Base-by-base conservation (phyloP, 1,140 invertebrate species). In the Temnothorax nylanderi region DNA sequence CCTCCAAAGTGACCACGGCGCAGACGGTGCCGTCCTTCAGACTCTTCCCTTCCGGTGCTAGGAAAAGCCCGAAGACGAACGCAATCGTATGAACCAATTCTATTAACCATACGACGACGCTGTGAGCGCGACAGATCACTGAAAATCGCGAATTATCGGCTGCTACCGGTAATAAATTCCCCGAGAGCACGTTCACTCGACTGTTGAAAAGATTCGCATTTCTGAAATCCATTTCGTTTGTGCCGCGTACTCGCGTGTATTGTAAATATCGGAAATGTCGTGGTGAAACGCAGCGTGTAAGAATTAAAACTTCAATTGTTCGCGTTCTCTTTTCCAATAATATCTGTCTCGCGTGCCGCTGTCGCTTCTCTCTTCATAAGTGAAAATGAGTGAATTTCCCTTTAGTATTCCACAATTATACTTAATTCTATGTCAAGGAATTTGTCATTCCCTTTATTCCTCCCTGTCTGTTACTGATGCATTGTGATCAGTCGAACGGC, bases 161-260 rank as follows among this genome's bases (percentile, higher is more conserved):
- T 0, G 58, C 72, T 10, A 89, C 3, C 0, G 91, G 89, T 5
- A 92, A 51, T n/a, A 87, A 21, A 56, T 93, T 92, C 0, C 88
- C 90, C 8, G 89, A 88, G 0, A 90, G 1, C 2, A 44, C 13
- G 34, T 91, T 91, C 0, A 84, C 18, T 3, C 76, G n/a, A n/a
- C 37, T 58, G 58, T 91, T 92, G 0, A 90, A 86, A n/a, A 21
- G 26, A 76, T 88, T 94, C 3, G 76, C 60, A n/a, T 47, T 90
- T 71, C 34, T 37, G 51, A 92, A 92, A 84, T 92, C 32, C 71
- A 92, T 91, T 8, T 2, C 13, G 21, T 26, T 65, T 3, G 4
- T n/a, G 8, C 7, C 47, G 44, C 58, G n/a, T 32, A 62, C 21
- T 65, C 26, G 26, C 13, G 10, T 18, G 26, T 60, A 32, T 6